Conservation (phyloP, 2,113 vertebrate genomes). For the Brachyhypopomus gauderio region DNA sequence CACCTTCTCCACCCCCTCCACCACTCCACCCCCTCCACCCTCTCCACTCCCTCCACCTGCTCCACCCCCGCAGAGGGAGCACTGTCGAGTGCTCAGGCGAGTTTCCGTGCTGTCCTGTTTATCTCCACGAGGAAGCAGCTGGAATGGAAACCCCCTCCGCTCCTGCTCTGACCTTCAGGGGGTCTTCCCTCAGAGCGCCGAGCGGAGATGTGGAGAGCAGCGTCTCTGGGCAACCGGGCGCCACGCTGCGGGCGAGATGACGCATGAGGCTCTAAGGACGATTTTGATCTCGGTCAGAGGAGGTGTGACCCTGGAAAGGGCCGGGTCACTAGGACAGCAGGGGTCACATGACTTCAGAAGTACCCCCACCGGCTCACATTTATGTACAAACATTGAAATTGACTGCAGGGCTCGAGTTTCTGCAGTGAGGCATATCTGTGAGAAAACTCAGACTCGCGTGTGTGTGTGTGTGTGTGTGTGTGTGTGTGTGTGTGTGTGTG, state of each 20-base stretch:
- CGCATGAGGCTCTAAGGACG: slow-evolving; percentile 47
- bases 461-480: too few relatives aligned
- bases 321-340: slow-evolving; percentile 31
- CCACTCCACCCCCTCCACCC: too few relatives aligned
- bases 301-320: slow-evolving; percentile 23
- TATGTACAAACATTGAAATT: slow-evolving; percentile 18
- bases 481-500: too few relatives aligned
- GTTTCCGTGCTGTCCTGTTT: slow-evolving; percentile 41
- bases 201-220: slow-evolving; percentile 32
- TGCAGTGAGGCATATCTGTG: background rate
- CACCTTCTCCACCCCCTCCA: background rate
- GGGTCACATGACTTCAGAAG: slow-evolving; percentile 32
- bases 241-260: slow-evolving; percentile 3
- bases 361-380: background rate
- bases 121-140: slow-evolving; percentile 51
- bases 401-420: background rate
- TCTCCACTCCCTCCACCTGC: too few relatives aligned
- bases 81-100: slow-evolving; percentile 31
- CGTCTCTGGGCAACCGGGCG: background rate
- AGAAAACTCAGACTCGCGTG: background rate
- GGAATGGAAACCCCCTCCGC: slow-evolving; percentile 44
- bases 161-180: slow-evolving; percentile 46
- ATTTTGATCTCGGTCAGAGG: slow-evolving; percentile 48
- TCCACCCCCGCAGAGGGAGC: slow-evolving; percentile 22
- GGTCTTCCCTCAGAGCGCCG: slow-evolving; percentile 10